Base-by-base conservation (phyloP, 2,113 vertebrate genomes). In the Pygoscelis antarcticus region DNA sequence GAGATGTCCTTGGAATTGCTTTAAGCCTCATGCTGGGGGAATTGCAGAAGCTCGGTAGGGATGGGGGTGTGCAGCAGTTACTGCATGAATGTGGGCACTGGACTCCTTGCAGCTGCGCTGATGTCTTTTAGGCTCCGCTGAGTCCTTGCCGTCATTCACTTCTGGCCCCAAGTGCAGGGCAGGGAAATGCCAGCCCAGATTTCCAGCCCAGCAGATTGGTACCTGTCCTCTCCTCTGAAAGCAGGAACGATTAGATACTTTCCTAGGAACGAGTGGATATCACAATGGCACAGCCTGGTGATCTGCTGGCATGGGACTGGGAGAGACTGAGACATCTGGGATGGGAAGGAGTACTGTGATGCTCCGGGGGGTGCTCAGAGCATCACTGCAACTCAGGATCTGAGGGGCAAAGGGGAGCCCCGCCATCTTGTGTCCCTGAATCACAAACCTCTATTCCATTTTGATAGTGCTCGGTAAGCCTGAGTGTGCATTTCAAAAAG, bases 211-310 rank as follows among this genome's bases (percentile, higher is more conserved):
- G 38, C 61, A 70, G 38, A 13, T 32, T 10, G 57, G 8, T 26
- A 19, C 18, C 66, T 1, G 1, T 42, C 76, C 23, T 83, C 20
- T 30, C 25, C 68, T 79, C 61, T 29, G 16, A 27, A 46, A 32
- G 8, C 1, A 44, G 13, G 30, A 68, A 26, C 0, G 0, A 11
- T 40, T 8, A 10, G n/a, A 36, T 36, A 4, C 19, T 34, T 29
- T 44, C 36, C 30, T 26, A 27, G 64, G 54, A 30, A 10, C 1
- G 3, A 21, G 54, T 18, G 61, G 16, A 10, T 60, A 18, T 36
- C 44, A 9, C 11, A 11, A 40, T 40, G 61, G 42, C 49, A 8
- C 82, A 76, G 52, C 44, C 57, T 70, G 54, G 42, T 19, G n/a
- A n/a, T 26, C 58, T 54, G 10, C 64, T 22, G 74, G 26, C 11